These are phyloP conservation scores for Typhlichthys eigenmanni DNA, from an alignment of 2,797 vertebrate genomes.

Conservation along the genomic window DNA sequence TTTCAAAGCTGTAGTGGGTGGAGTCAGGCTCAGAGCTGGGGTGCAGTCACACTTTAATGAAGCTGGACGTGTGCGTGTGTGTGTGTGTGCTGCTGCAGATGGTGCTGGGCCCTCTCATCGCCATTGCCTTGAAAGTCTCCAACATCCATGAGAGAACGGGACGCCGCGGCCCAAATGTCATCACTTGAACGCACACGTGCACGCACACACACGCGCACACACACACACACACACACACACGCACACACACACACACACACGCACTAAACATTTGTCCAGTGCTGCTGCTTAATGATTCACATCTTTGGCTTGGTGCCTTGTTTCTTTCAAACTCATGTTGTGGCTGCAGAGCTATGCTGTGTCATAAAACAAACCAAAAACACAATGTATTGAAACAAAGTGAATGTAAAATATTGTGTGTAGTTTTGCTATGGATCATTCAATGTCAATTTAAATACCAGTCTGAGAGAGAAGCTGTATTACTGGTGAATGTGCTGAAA, in stretches of 20 bases:
- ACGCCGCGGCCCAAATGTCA: conserved; percentile 91
- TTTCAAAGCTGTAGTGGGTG: no score
- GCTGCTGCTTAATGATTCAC: no score
- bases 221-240: conserved; percentile 12
- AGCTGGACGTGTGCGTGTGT: no score
- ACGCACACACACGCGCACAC: conserved; percentile 7
- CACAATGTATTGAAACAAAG: conserved; percentile 1
- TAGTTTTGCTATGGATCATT: conserved; percentile 26
- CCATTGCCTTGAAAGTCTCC: conserved; percentile 96
- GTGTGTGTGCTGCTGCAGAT: conserved; percentile 71
- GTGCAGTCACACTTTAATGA: no score
- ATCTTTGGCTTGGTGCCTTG: background rate
- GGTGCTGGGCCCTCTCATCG: conserved; percentile 95
- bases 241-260: conserved; percentile 24
- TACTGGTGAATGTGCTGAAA: conserved; percentile 25
- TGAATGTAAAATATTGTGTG: conserved; percentile 3
- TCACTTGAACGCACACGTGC: conserved; percentile 87
- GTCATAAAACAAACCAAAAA: background rate
- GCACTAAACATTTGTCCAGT: background rate
- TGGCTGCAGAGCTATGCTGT: conserved; percentile 19
- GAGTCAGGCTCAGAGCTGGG: no score
- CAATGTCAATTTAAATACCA: background rate
- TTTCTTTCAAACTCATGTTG: background rate
- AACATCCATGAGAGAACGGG: conserved; percentile 95
- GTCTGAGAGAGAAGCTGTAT: background rate